Evolutionary conservation across 2,888 invertebrate species (phyloP).

Genomic region (Notocelia uddmanniana): DNA sequence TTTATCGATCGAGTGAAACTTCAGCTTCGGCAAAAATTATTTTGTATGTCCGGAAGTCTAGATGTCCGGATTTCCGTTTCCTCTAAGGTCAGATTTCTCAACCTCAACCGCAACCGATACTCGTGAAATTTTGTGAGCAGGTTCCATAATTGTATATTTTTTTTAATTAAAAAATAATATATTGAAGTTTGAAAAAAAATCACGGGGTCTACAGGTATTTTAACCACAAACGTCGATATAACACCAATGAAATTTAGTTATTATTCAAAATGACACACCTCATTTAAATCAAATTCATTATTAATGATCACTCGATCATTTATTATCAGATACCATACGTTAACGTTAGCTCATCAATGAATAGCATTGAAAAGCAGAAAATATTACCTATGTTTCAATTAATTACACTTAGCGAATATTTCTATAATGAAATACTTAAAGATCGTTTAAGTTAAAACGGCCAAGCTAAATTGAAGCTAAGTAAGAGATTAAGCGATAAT

Average conservation of each 20-base stretch:
- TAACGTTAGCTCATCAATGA: not conserved
- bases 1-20: too few relatives aligned
- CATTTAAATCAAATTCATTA: not conserved
- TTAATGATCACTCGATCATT: not conserved
- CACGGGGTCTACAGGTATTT: too few relatives aligned
- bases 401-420: not conserved
- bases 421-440: slow-evolving; percentile 24
- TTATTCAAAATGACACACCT: not conserved
- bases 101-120: too few relatives aligned
- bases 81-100: too few relatives aligned
- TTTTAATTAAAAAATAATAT: too few relatives aligned
- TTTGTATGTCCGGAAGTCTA: too few relatives aligned
- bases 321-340: not conserved
- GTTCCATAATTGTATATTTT: too few relatives aligned
- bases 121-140: too few relatives aligned
- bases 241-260: not conserved
- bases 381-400: not conserved
- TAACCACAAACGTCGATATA: not conserved
- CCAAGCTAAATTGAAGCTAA: slow-evolving; percentile 36
- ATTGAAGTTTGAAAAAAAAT: too few relatives aligned
- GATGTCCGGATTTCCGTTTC: too few relatives aligned
- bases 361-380: not conserved
- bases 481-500: slow-evolving; percentile 44
- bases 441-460: slow-evolving; percentile 18
- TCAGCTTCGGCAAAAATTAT: too few relatives aligned